Conservation (phyloP, 2,113 vertebrate species). For the Patagioenas fasciata region DNA sequence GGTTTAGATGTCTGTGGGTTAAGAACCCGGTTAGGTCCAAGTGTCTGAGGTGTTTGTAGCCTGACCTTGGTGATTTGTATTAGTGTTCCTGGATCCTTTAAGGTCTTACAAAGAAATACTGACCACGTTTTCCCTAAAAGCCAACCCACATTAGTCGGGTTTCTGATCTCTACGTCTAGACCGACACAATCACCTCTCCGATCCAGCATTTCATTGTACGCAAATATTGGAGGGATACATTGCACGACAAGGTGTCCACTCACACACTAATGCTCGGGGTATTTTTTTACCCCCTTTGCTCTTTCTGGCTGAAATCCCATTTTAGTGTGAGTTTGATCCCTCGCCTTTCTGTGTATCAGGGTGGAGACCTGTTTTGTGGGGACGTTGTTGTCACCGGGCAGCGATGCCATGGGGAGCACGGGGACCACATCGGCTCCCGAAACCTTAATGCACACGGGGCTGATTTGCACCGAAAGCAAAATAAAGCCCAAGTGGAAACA, state of each 20-base stretch:
- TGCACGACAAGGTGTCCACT: neutral
- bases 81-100: no score
- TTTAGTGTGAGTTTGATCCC: neutral
- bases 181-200: no score
- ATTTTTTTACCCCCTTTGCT: neutral
- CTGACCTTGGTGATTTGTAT: no score
- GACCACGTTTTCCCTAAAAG: no score
- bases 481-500: neutral
- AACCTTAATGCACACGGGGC: neutral
- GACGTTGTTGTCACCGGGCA: neutral
- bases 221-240: no score
- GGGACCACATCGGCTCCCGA: fast-evolving
- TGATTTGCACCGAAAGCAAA: neutral
- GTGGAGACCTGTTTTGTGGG: neutral
- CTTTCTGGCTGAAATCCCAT: neutral
- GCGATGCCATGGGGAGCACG: fast-evolving
- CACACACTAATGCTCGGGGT: neutral
- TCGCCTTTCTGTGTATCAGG: fast-evolving
- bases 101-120: no score
- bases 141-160: no score
- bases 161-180: no score
- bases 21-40: no score
- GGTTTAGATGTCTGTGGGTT: no score
- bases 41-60: no score
- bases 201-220: no score